Evolutionary conservation across 1,140 invertebrate genomes (phyloP).

Genomic region (Coptotermes formosanus): DNA sequence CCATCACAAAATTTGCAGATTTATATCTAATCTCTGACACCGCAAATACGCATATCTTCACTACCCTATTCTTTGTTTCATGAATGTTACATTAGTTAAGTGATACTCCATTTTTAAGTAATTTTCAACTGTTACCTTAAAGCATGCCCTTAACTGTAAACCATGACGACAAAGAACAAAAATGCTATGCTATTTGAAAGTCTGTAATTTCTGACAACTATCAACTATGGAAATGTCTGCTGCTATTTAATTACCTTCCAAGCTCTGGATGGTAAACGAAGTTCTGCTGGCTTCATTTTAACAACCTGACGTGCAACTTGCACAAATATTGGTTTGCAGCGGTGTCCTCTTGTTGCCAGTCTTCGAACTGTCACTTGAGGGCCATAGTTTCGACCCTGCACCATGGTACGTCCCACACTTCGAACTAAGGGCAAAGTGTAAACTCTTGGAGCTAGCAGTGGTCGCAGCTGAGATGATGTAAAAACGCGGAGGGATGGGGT

Average conservation of each 20-base stretch:
- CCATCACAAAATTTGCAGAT: no score
- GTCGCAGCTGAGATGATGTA: constrained; percentile 52
- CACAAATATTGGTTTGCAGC: constrained; percentile 58
- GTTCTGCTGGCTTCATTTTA: constrained; percentile 56
- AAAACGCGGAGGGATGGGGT: constrained; percentile 39
- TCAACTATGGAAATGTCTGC: no score
- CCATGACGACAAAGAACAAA: no score
- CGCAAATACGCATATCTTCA: no score
- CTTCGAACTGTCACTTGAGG: constrained; percentile 65
- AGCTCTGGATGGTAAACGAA: constrained; percentile 61
- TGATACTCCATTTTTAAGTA: no score
- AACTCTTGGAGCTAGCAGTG: constrained; percentile 58
- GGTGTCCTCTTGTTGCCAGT: constrained; percentile 56
- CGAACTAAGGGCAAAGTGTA: constrained; percentile 65
- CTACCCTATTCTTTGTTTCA: no score
- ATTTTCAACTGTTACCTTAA: no score
- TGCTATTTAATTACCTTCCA: constrained; percentile 57
- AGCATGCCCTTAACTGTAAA: no score
- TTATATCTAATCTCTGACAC: no score
- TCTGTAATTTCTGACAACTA: no score
- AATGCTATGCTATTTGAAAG: no score
- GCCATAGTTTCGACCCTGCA: constrained; percentile 66
- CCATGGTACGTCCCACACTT: constrained; percentile 64
- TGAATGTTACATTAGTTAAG: no score
- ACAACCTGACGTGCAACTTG: constrained; percentile 66